phyloP scores from a whole-genome alignment of 2,113 vertebrate species.

The Tragelaphus buxtoni region DNA sequence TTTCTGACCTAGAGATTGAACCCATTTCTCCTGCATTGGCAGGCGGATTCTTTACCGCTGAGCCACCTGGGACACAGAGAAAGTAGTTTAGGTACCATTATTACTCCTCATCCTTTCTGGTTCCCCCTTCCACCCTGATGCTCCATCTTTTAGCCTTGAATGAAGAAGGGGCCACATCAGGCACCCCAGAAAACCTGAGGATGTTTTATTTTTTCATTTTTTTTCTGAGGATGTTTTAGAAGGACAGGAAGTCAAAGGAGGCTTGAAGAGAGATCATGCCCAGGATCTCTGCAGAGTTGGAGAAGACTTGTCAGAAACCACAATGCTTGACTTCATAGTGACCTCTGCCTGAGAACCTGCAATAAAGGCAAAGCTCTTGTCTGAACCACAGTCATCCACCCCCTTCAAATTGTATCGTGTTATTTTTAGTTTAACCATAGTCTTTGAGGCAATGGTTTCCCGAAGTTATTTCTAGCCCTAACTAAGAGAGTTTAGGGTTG shows the following conservation, averaged over 20 bases:
- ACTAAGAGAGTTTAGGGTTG: slow-evolving; percentile 52
- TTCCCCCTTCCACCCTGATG: neutral
- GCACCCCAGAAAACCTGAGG: neutral
- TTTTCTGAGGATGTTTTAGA: neutral
- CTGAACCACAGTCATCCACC: slow-evolving; percentile 57
- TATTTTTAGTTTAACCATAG: slow-evolving; percentile 69
- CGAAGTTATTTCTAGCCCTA: slow-evolving; percentile 59
- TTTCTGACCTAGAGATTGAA: neutral
- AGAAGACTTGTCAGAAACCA: slow-evolving; percentile 1
- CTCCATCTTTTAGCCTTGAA: neutral
- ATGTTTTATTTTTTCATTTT: neutral
- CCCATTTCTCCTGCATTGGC: neutral
- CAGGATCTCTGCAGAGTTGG: neutral
- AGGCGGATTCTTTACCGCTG: neutral
- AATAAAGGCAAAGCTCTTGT: slow-evolving; percentile 51
- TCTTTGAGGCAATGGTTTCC: slow-evolving; percentile 64
- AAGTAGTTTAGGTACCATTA: neutral
- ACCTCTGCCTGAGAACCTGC: slow-evolving; percentile 55
- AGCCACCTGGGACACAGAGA: neutral
- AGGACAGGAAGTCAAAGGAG: neutral
- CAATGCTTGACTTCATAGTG: slow-evolving; percentile 49
- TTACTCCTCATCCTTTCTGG: neutral
- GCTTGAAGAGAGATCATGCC: neutral
- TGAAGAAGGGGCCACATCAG: neutral
- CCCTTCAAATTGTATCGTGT: slow-evolving; percentile 27